Evolutionary conservation across 2,113 vertebrate genomes (phyloP).

Genomic region (Syngnathus floridae): DNA sequence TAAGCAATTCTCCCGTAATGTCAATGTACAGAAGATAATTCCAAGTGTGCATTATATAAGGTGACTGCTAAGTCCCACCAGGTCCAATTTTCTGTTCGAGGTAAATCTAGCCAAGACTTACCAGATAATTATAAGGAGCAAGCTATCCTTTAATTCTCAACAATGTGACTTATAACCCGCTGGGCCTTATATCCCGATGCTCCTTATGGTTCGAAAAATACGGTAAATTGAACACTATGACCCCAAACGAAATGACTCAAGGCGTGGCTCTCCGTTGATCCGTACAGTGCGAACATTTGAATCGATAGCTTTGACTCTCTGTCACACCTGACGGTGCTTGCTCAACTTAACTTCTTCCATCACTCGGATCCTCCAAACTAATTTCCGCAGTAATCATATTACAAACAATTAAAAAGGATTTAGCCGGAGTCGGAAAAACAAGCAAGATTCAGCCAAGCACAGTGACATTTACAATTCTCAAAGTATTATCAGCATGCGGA

Average conservation of each 20-base stretch:
- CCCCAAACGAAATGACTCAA: background rate
- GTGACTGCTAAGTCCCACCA: no score
- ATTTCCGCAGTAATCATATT: background rate
- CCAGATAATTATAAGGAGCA: no score
- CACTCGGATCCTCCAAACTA: background rate
- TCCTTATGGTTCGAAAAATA: background rate
- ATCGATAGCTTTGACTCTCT: background rate
- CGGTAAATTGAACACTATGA: background rate
- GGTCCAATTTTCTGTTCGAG: no score
- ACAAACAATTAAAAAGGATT: background rate
- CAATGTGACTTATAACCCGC: no score
- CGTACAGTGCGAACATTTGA: background rate
- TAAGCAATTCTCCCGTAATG: slow-evolving; percentile 42
- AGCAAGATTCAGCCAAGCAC: background rate
- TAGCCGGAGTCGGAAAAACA: background rate
- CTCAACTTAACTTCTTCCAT: background rate
- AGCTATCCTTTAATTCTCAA: no score
- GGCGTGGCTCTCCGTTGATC: background rate
- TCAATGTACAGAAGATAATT: background rate
- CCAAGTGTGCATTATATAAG: background rate
- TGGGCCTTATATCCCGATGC: no score
- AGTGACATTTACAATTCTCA: slow-evolving; percentile 7
- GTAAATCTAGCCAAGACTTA: no score
- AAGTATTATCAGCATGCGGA: background rate
- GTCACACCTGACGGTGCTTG: background rate